Evolutionary conservation across 53 echinoderm and acorn worm species (phyloP), one percentile per base, ranked within the genome.

Genomic region (Zoroaster sp.): DNA sequence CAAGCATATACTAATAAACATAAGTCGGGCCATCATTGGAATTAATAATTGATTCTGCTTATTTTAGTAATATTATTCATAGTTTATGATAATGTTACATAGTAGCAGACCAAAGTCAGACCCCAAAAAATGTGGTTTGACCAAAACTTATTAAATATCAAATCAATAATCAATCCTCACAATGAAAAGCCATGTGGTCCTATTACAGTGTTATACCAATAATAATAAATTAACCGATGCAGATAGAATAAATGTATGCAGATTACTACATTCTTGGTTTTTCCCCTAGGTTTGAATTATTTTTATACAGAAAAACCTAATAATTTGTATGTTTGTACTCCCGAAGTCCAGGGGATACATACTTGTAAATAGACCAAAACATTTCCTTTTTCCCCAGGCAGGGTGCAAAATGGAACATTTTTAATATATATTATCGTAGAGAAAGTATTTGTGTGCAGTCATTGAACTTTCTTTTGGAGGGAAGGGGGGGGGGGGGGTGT

Each of bases 211-310:
- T n/a, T n/a, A 31, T 51, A 44, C 35, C 0, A 51, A 32, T 47
- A 35, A 77, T 23, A 35, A 33, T 51, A 85, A 85, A 70, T n/a
- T 71, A 43, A 59, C 71, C 4, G 85, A 85, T 85, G 51, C 71
- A 85, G 85, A 36, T 46, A 47, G 35, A 38, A 35, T 49, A 17
- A 35, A 33, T 35, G 47, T 70, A 85, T 70, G 85, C 85, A 70
- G 85, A 70, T 10, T 69, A 41, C 21, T 42, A 71, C 17, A 34
- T 44, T 35, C 18, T 70, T 71, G 33, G 14, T 70, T 82, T 11
- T 80, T 67, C 18, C 70, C 36, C 78, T 85, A 71, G 47, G 68
- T 45, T 85, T 81, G 69, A 47, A 85, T 70, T 85, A 70, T 71
- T 71, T 85, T 83, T 83, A 35, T 85, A 71, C 70, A 49, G 4